A percentile compares a stretch with the other conserved stretches of the same genome.
Conservation (phyloP, 2,113 vertebrate genomes). For the Pao palembangensis region DNA sequence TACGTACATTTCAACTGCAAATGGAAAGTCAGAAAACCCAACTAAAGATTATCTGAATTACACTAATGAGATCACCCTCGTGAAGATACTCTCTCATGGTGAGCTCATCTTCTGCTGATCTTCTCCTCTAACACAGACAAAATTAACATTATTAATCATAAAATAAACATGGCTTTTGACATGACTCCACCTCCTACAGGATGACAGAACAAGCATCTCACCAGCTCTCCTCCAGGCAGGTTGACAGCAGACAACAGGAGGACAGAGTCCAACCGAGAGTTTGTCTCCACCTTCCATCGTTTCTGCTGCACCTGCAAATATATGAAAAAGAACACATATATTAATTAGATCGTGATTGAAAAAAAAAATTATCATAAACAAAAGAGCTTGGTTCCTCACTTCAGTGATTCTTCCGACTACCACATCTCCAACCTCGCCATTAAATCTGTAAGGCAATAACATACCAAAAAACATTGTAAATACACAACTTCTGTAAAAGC, state of each 20-base stretch:
- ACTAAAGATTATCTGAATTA: slow-evolving; percentile 57
- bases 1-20: neutral
- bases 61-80: slow-evolving; percentile 96
- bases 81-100: slow-evolving; percentile 94
- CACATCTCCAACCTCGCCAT: slow-evolving; percentile 94
- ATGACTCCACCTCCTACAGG: neutral
- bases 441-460: slow-evolving; percentile 77
- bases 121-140: slow-evolving; percentile 80
- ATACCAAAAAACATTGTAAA: neutral
- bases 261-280: slow-evolving; percentile 91
- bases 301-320: slow-evolving; percentile 89
- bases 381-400: slow-evolving; percentile 65
- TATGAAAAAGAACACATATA: neutral
- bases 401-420: slow-evolving; percentile 94
- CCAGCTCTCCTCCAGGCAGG: slow-evolving; percentile 94
- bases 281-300: slow-evolving; percentile 96
- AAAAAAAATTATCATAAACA: too few relatives aligned
- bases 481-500: neutral
- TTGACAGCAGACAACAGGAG: slow-evolving; percentile 91
- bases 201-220: slow-evolving; percentile 61
- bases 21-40: neutral
- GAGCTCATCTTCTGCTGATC: slow-evolving; percentile 93
- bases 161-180: neutral
- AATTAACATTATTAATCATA: neutral
- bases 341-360: too few relatives aligned